phyloP scores from a whole-genome alignment of 2,888 invertebrate genomes.

The Vannuccia rotundouncinata region DNA sequence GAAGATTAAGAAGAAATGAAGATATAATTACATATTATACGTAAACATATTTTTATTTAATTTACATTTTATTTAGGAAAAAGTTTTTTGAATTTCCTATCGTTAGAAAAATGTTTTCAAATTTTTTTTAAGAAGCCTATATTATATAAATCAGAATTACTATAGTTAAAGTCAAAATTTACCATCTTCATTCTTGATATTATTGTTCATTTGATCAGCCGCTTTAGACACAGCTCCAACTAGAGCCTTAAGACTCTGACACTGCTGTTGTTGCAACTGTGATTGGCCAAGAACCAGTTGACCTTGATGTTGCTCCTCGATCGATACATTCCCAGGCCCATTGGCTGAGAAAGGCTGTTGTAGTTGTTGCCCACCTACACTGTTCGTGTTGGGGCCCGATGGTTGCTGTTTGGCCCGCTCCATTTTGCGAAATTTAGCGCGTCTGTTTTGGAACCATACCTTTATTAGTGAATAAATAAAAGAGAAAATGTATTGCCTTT shows the following conservation, averaged over 20 bases:
- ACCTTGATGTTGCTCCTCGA: not conserved
- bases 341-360: not conserved
- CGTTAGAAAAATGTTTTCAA: too few relatives aligned
- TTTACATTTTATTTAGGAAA: too few relatives aligned
- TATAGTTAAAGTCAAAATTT: too few relatives aligned
- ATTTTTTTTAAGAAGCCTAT: too few relatives aligned
- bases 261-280: not conserved
- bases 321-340: not conserved
- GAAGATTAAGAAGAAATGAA: too few relatives aligned
- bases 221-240: not conserved
- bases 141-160: too few relatives aligned
- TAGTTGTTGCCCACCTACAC: not conserved
- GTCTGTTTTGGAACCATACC: slow-evolving; percentile 57
- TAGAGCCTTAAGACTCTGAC: not conserved
- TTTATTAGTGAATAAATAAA: slow-evolving; percentile 41
- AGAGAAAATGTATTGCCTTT: too few relatives aligned
- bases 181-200: not conserved
- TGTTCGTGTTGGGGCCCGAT: slow-evolving; percentile 24
- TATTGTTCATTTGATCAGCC: not conserved
- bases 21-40: too few relatives aligned
- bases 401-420: slow-evolving; percentile 54
- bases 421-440: slow-evolving; percentile 57
- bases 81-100: too few relatives aligned
- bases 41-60: too few relatives aligned
- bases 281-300: not conserved